Conservation (phyloP, 2,113 vertebrate genomes). For the Pangasianodon hypophthalmus region DNA sequence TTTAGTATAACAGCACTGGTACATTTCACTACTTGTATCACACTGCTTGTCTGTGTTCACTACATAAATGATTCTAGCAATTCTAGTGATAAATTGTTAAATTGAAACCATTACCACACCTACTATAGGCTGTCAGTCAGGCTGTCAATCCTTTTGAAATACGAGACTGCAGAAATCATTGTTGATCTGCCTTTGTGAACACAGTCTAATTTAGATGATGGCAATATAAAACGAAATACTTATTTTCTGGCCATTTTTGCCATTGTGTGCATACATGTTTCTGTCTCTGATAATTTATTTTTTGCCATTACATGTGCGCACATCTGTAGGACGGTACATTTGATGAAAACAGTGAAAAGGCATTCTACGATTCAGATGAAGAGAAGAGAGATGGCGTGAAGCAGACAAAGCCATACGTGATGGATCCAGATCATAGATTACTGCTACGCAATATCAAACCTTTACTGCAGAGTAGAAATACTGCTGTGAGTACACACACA, state of each 20-base stretch:
- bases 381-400: conserved; percentile 73
- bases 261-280: not conserved
- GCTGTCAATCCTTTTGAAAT: not conserved
- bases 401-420: conserved; percentile 75
- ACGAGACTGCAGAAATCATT: not conserved
- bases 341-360: conserved; percentile 79
- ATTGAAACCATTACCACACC: not conserved
- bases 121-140: not conserved
- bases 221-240: not conserved
- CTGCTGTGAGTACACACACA: conserved; percentile 80
- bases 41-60: not conserved
- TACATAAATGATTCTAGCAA: not conserved
- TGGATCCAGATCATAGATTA: conserved; percentile 95
- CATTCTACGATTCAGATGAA: conserved; percentile 91
- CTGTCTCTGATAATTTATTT: not conserved
- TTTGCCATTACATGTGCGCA: conserved; percentile 61
- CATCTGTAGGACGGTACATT: conserved; percentile 71
- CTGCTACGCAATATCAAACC: conserved; percentile 92
- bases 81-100: not conserved
- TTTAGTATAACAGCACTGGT: not conserved
- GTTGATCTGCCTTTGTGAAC: not conserved
- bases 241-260: not conserved
- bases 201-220: not conserved
- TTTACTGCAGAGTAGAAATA: conserved; percentile 96
- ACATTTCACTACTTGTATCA: not conserved